phyloP scores from a whole-genome alignment of 35 echinoderm and acorn worm genomes.

The Anneissia japonica region DNA sequence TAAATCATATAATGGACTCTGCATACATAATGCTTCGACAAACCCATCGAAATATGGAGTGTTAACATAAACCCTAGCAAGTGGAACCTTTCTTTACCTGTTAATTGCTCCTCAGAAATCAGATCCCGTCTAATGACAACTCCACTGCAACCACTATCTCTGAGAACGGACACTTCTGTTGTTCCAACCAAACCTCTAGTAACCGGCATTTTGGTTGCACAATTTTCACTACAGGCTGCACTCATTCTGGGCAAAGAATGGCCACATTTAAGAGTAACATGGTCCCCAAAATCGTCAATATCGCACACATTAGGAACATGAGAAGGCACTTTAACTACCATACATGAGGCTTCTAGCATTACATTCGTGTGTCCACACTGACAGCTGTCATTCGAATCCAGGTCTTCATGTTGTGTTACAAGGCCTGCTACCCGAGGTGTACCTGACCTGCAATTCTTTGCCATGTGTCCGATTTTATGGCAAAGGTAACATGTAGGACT shows the following conservation, averaged over 20 bases:
- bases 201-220: constrained; percentile 14
- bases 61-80: constrained; percentile 27
- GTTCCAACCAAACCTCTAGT: constrained; percentile 15
- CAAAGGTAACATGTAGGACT: no score
- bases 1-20: constrained; percentile 63
- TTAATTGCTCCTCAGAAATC: constrained; percentile 25
- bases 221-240: constrained; percentile 1
- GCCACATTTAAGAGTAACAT: constrained; percentile 36
- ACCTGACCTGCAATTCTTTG: no score
- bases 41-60: constrained; percentile 34
- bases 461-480: no score
- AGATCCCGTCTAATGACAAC: constrained; percentile 32
- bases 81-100: constrained; percentile 31
- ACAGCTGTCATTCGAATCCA: no score
- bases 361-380: no score
- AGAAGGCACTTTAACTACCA: no score
- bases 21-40: constrained; percentile 31
- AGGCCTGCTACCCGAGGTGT: no score
- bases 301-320: no score
- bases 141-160: constrained; percentile 47
- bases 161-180: background rate
- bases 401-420: no score
- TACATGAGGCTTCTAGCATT: no score
- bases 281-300: no score
- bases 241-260: constrained; percentile 23